phyloP scores from a whole-genome alignment of 2,797 vertebrate genomes.

The Urophycis tenuis region DNA sequence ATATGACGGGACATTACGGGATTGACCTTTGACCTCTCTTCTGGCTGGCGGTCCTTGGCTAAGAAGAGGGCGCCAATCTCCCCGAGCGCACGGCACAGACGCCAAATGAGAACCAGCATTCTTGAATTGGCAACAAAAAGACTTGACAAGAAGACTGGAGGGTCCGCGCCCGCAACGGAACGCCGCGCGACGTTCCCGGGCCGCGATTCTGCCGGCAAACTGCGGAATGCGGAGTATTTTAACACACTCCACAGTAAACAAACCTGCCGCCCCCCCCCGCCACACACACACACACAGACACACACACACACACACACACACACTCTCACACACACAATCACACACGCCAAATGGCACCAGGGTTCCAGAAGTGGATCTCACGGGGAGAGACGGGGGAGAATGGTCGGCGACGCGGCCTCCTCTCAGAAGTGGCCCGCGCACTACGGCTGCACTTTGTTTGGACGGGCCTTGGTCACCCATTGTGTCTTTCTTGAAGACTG shows the following conservation, averaged over 20 bases:
- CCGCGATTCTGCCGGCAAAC: conserved; percentile 43
- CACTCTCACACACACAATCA: too few relatives aligned
- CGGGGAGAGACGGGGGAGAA: conserved; percentile 3
- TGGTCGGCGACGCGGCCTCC: too few relatives aligned
- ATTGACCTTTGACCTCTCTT: not conserved
- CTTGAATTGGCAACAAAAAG: conserved; percentile 6
- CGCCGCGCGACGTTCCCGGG: conserved; percentile 29
- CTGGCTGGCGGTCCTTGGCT: not conserved
- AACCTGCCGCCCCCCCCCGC: too few relatives aligned
- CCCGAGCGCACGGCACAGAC: not conserved
- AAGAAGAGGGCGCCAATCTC: not conserved
- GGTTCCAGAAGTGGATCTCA: conserved; percentile 21
- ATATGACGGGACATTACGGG: not conserved
- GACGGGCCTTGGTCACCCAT: not conserved
- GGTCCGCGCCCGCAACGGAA: conserved; percentile 27
- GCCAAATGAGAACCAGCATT: not conserved
- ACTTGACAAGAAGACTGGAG: not conserved
- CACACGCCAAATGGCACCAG: conserved; percentile 28
- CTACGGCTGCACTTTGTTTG: conserved; percentile 27
- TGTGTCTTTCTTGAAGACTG: not conserved
- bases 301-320: too few relatives aligned
- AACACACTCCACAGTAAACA: conserved; percentile 38
- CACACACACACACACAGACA: too few relatives aligned
- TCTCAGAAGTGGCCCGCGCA: conserved; percentile 13
- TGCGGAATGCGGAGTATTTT: conserved; percentile 48